phyloP scores from a whole-genome alignment of 1,140 invertebrate genomes.

The Stegodyphus mimosarum region DNA sequence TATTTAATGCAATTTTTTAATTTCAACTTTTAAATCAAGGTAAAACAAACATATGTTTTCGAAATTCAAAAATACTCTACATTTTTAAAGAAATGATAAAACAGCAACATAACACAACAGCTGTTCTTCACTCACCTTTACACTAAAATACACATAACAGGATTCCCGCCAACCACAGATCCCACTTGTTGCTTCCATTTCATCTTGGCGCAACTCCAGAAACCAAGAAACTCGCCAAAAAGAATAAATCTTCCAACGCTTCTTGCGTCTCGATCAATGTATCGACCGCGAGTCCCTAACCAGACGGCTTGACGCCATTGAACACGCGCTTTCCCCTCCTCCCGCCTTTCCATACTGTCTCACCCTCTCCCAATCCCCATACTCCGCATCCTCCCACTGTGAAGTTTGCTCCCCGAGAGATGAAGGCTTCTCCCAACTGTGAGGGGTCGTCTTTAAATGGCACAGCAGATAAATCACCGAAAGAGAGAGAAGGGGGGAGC shows the following conservation, averaged over 20 bases:
- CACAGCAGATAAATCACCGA: no score
- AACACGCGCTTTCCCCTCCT: conserved; percentile 1
- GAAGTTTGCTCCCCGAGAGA: neutral
- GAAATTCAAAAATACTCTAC: no score
- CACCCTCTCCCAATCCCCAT: neutral
- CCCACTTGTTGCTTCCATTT: conserved; percentile 25
- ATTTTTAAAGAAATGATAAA: no score
- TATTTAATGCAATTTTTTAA: no score
- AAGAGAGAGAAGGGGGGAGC: no score
- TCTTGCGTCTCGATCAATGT: conserved; percentile 30
- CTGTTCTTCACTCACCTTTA: no score
- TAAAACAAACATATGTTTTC: no score
- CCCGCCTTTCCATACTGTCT: neutral
- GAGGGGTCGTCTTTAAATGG: no score
- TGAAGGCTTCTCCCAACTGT: no score
- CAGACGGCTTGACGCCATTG: conserved; percentile 50
- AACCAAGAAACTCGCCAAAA: conserved; percentile 5
- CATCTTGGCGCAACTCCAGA: conserved; percentile 10
- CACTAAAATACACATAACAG: neutral
- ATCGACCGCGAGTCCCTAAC: conserved; percentile 29
- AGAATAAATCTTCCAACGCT: neutral
- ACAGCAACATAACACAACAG: no score
- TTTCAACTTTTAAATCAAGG: no score
- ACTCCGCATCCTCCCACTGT: neutral
- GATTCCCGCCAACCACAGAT: neutral